phyloP scores from a whole-genome alignment of 2,113 vertebrate species.

The Kryptolebias marmoratus region DNA sequence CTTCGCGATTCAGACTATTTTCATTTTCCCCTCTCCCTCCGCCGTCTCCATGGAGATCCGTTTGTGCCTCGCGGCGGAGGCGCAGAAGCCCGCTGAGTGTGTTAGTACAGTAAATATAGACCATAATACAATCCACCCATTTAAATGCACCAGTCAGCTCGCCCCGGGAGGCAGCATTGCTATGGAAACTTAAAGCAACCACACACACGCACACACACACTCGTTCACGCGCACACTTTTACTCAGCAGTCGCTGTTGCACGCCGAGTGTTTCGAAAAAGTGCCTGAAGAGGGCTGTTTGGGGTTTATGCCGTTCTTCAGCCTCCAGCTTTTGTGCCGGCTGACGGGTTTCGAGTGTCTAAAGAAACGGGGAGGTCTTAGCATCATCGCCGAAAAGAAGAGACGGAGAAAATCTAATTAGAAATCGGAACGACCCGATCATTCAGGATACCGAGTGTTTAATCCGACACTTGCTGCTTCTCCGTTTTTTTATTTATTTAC shows the following conservation, averaged over 20 bases:
- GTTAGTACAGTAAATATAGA: constrained; percentile 74
- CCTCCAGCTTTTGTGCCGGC: not conserved
- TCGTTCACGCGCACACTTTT: not conserved
- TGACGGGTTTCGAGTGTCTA: constrained; percentile 1
- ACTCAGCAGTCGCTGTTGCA: constrained; percentile 12
- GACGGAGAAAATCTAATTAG: no score
- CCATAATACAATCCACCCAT: constrained; percentile 66
- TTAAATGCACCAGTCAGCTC: constrained; percentile 55
- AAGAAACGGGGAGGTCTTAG: not conserved
- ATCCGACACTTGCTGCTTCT: no score
- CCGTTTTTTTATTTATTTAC: no score
- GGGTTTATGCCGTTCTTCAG: constrained; percentile 19
- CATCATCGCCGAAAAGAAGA: not conserved
- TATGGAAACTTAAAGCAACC: constrained; percentile 63
- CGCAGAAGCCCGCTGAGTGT: constrained; percentile 65
- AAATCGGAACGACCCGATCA: no score
- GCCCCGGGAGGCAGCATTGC: constrained; percentile 53
- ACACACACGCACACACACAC: constrained; percentile 5
- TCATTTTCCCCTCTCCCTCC: constrained; percentile 49
- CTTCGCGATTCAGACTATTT: constrained; percentile 44
- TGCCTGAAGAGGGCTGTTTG: constrained; percentile 23
- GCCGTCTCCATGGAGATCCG: constrained; percentile 74
- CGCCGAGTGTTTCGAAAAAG: constrained; percentile 18
- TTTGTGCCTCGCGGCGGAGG: constrained; percentile 55
- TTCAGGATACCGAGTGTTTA: no score